Conservation (phyloP, 30 jellyfish, hydroid and myxozoan species). For the Aurelia sp. region DNA sequence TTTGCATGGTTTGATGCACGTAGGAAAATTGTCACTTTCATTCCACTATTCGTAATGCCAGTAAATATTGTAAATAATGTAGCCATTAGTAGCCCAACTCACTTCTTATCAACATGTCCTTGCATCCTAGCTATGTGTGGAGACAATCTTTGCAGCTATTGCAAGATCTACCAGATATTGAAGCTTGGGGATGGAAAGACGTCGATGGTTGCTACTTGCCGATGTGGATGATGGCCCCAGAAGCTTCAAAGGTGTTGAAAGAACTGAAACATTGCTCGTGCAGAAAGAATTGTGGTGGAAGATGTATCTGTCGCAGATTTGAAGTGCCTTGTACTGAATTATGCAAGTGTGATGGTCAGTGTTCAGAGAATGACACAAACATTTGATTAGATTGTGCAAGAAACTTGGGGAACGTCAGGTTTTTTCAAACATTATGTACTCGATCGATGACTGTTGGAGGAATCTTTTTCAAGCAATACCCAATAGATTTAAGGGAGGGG, state of each 20-base stretch:
- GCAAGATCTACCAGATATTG: conserved; percentile 1
- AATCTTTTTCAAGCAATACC: no score
- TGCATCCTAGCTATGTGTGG: conserved; percentile 35
- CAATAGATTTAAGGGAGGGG: no score
- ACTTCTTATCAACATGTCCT: no score
- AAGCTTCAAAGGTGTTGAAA: conserved; percentile 34
- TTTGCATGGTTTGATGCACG: no score
- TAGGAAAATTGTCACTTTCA: no score
- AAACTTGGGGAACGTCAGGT: no score
- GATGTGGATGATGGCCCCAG: conserved; percentile 30
- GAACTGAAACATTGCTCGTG: conserved; percentile 48
- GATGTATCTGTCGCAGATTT: conserved; percentile 35
- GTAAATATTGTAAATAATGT: no score
- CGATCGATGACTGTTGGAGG: no score
- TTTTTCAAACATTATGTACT: no score
- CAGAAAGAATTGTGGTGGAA: conserved; percentile 30
- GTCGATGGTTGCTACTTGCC: conserved; percentile 14
- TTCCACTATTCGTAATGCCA: no score
- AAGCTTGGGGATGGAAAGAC: conserved; percentile 52
- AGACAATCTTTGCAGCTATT: conserved; percentile 16
- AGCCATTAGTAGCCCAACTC: no score
- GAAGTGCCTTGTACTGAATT: conserved; percentile 29
- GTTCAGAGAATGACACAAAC: conserved; percentile 28
- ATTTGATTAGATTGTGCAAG: no score
- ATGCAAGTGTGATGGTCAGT: conserved; percentile 53